Evolutionary conservation across 2,888 invertebrate genomes (phyloP).

Genomic region (Limnephilus marmoratus): DNA sequence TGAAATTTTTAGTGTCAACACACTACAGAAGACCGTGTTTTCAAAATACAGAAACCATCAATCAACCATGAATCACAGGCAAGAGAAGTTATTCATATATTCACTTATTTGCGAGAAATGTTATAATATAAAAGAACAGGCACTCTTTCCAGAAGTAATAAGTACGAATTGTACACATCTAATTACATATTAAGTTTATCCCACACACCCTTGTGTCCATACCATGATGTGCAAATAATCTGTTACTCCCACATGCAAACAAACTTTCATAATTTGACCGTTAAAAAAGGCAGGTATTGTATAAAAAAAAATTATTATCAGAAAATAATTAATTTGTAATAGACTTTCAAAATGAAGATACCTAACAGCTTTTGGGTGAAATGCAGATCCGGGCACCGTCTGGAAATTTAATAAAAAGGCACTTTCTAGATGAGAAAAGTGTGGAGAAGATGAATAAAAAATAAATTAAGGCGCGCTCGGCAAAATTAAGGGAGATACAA

Average conservation of each 20-base stretch:
- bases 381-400: too few species aligned
- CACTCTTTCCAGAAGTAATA: background rate
- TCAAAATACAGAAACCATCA: background rate
- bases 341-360: background rate
- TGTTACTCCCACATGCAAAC: background rate
- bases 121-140: background rate
- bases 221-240: background rate
- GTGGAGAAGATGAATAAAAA: too few species aligned
- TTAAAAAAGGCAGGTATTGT: background rate
- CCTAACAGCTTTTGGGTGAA: too few species aligned
- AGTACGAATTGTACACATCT: background rate
- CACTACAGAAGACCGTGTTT: background rate
- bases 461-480: too few species aligned
- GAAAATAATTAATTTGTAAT: background rate
- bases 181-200: background rate
- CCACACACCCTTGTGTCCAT: background rate
- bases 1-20: background rate
- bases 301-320: background rate
- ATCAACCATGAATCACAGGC: conserved; percentile 2
- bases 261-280: background rate
- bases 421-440: too few species aligned
- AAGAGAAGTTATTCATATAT: background rate
- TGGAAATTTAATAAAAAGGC: too few species aligned
- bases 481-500: too few species aligned
- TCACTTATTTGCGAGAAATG: background rate